Evolutionary conservation across 1,140 invertebrate species (phyloP).

Genomic region (Zaprionus ornatus): DNA sequence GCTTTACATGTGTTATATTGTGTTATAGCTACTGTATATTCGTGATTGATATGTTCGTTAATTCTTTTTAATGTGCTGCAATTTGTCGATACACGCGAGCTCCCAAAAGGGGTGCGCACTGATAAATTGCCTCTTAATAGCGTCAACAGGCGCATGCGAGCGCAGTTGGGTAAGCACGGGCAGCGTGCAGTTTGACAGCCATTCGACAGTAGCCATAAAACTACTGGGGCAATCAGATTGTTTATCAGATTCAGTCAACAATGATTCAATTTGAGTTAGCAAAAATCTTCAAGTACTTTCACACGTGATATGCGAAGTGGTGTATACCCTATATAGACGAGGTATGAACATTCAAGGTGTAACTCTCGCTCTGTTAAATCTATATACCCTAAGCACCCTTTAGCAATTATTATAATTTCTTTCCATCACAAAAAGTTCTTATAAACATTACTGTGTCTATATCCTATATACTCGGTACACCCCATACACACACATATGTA

Average conservation of each 20-base stretch:
- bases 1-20: constrained; percentile 4
- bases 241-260: constrained; percentile 50
- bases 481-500: too few species aligned
- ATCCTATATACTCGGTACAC: too few species aligned
- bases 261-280: constrained; percentile 5
- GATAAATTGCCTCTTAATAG: constrained; percentile 30
- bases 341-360: too few species aligned
- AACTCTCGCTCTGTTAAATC: too few species aligned
- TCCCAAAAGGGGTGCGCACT: background rate
- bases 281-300: background rate
- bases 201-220: constrained; percentile 22
- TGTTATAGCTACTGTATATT: background rate
- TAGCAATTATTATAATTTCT: too few species aligned
- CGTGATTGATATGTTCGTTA: constrained; percentile 1
- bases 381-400: too few species aligned
- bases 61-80: constrained; percentile 23
- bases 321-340: background rate
- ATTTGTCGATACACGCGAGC: constrained; percentile 20
- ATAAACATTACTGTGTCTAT: too few species aligned
- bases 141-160: background rate
- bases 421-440: too few species aligned
- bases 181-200: constrained; percentile 12
- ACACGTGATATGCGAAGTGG: too few species aligned
- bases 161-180: constrained; percentile 10
- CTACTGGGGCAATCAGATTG: constrained; percentile 19